phyloP scores from a whole-genome alignment of 37 sponge, comb jelly and placozoan species.

The Axinella damicornis region DNA sequence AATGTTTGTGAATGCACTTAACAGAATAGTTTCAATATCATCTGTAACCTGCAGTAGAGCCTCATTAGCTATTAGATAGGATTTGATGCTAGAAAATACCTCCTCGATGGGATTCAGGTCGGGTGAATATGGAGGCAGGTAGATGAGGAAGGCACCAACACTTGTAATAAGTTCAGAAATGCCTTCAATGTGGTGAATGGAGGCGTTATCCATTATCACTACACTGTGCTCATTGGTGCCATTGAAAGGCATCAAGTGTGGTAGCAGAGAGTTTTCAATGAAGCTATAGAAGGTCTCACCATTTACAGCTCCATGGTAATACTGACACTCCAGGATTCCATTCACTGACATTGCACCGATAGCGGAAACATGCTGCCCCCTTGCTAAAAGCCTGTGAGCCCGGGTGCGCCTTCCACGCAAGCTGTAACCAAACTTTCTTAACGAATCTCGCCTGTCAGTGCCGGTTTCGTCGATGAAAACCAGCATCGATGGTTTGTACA shows the following conservation, averaged over 20 bases:
- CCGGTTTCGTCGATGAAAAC: conserved; percentile 47
- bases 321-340: conserved; percentile 20
- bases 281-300: neutral
- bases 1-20: neutral
- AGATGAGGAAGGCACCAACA: neutral
- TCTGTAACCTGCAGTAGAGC: conserved; percentile 1
- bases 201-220: conserved; percentile 20
- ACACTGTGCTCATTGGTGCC: conserved; percentile 8
- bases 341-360: conserved; percentile 21
- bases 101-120: conserved; percentile 1
- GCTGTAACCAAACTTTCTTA: conserved; percentile 40
- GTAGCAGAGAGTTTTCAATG: no score
- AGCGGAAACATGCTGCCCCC: conserved; percentile 29
- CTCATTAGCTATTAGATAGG: conserved; percentile 8
- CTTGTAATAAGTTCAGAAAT: neutral
- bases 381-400: neutral
- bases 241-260: conserved; percentile 36
- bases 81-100: neutral
- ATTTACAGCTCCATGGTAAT: neutral
- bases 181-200: conserved; percentile 15
- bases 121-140: conserved; percentile 2
- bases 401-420: conserved; percentile 7
- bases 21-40: neutral
- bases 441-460: neutral
- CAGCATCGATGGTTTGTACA: conserved; percentile 21